phyloP scores from a whole-genome alignment of 2,888 invertebrate genomes.

The Masnerella sp. region DNA sequence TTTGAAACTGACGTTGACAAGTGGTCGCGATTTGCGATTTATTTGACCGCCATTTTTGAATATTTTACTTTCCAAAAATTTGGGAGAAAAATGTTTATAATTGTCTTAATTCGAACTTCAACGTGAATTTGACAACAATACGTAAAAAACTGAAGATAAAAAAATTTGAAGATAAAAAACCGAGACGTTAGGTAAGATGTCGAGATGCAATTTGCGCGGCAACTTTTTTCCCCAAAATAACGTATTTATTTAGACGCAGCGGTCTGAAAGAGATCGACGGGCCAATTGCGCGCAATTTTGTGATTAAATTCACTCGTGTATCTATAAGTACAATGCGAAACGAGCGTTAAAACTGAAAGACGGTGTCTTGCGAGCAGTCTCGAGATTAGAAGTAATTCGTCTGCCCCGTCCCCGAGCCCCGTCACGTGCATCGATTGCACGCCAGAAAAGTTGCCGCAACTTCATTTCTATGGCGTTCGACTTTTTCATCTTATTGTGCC shows the following conservation, averaged over 20 bases:
- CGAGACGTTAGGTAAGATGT: no score
- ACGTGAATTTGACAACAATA: no score
- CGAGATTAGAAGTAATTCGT: conserved; percentile 32
- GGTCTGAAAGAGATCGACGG: conserved; percentile 12
- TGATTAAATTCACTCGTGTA: conserved; percentile 32
- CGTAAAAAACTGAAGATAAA: no score
- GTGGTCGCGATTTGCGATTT: conserved; percentile 1
- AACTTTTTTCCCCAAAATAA: neutral
- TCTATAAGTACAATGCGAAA: conserved; percentile 16
- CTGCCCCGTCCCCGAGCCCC: neutral
- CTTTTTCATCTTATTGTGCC: conserved; percentile 15
- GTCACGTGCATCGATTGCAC: no score
- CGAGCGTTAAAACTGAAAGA: conserved; percentile 28
- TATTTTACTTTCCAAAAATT: no score
- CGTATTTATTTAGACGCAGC: conserved; percentile 16
- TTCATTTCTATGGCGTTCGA: conserved; percentile 14
- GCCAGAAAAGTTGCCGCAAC: conserved; percentile 10
- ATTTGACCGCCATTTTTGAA: no score
- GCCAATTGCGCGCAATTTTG: conserved; percentile 26
- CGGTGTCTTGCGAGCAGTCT: conserved; percentile 14
- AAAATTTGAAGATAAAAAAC: no score
- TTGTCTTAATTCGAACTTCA: no score
- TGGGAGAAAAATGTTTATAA: no score
- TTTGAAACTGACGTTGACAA: conserved; percentile 15
- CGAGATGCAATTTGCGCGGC: neutral